Conservation (phyloP, 2,113 vertebrate species). For the Zosterops borbonicus region DNA sequence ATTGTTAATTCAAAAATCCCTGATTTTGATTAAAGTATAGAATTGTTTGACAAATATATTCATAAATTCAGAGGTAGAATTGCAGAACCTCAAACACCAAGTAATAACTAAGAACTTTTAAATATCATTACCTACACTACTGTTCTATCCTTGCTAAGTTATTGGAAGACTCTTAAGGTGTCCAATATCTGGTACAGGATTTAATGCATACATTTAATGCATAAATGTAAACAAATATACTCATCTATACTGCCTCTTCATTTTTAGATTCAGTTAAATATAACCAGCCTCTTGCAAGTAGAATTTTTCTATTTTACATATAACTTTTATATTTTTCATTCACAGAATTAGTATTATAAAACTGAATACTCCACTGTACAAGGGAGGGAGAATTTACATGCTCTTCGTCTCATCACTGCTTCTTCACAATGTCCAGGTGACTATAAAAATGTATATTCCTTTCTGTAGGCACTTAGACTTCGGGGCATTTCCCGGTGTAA, state of each 20-base stretch:
- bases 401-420: neutral
- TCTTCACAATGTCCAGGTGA: neutral
- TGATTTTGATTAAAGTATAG: neutral
- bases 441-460: neutral
- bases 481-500: neutral
- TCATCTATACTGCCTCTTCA: neutral
- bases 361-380: neutral
- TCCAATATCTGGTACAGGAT: neutral
- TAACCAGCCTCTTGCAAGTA: neutral
- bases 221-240: neutral
- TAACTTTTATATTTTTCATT: neutral
- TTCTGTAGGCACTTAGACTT: neutral
- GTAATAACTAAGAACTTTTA: neutral
- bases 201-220: neutral
- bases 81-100: neutral
- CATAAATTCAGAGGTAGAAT: neutral
- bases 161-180: neutral
- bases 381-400: neutral
- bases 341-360: neutral
- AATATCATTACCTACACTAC: neutral
- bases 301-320: neutral
- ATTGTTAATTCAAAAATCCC: neutral
- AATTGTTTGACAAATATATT: neutral
- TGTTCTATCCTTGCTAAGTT: neutral
- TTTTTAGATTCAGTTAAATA: neutral